These are phyloP conservation scores for Pollenia griseotomentosa DNA, from an alignment of 2,888 invertebrate species.

Conservation along the genomic window DNA sequence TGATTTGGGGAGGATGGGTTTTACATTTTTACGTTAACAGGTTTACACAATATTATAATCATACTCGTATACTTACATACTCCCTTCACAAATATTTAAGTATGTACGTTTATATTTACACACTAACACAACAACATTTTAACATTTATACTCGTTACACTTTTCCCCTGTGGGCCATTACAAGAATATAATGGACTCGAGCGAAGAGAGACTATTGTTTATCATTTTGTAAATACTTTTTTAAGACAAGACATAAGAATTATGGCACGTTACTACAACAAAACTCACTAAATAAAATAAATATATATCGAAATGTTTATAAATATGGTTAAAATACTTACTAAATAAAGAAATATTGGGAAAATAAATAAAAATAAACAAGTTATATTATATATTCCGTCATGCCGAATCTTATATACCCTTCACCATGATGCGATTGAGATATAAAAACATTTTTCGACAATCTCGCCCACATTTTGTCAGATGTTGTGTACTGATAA, in stretches of 20 bases:
- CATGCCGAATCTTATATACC: too few species aligned
- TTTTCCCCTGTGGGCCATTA: conserved; percentile 67
- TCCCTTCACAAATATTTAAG: not conserved
- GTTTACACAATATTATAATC: conserved; percentile 40
- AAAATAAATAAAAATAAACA: not conserved
- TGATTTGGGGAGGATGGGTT: conserved; percentile 6
- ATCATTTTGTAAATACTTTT: conserved; percentile 70
- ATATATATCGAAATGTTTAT: conserved; percentile 38
- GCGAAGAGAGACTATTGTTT: conserved; percentile 62
- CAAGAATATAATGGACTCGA: conserved; percentile 67
- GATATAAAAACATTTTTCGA: too few species aligned
- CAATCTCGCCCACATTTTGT: too few species aligned
- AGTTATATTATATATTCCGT: too few species aligned
- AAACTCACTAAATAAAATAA: conserved; percentile 34
- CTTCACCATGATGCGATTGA: too few species aligned
- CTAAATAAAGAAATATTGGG: not conserved
- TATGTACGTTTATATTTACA: conserved; percentile 23
- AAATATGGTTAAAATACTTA: conserved; percentile 24
- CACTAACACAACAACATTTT: conserved; percentile 27
- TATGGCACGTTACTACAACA: conserved; percentile 51
- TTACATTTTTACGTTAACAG: conserved; percentile 59
- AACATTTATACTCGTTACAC: conserved; percentile 51
- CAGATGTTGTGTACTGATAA: too few species aligned
- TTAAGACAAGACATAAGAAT: conserved; percentile 64
- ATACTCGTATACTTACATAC: not conserved